Conservation (phyloP, 2,888 invertebrate species). For the Piscicola geometra region DNA sequence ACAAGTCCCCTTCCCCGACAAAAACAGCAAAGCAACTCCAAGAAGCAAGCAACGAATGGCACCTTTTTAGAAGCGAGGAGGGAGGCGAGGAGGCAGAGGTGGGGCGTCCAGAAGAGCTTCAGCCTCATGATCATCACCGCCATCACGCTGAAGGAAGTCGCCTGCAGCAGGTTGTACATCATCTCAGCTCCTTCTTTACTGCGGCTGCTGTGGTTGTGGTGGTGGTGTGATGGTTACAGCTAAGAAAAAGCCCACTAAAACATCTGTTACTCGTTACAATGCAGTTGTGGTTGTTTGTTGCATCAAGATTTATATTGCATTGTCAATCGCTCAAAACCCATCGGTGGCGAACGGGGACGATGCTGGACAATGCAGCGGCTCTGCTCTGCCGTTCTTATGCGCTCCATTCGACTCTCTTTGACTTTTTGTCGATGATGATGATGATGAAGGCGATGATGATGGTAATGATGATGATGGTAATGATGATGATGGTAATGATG, state of each 20-base stretch:
- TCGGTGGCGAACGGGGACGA: too few relatives aligned
- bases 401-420: not conserved
- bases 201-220: not conserved
- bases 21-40: too few relatives aligned
- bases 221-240: too few relatives aligned
- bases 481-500: conserved; percentile 22
- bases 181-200: conserved; percentile 37
- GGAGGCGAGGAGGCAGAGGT: conserved; percentile 70
- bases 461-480: conserved; percentile 19
- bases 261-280: not conserved
- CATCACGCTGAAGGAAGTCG: conserved; percentile 68
- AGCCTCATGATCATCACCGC: conserved; percentile 73
- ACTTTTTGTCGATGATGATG: not conserved
- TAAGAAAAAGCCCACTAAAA: too few relatives aligned
- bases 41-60: too few relatives aligned
- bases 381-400: not conserved
- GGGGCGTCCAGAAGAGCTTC: conserved; percentile 73
- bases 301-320: too few relatives aligned
- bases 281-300: not conserved
- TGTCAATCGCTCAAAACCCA: too few relatives aligned
- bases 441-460: not conserved
- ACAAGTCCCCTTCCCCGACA: too few relatives aligned
- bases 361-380: too few relatives aligned
- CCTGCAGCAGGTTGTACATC: conserved; percentile 68
- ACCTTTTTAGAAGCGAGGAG: conserved; percentile 64